Base-by-base conservation (phyloP, 2,797 vertebrate species). In the Clarias fuscus region DNA sequence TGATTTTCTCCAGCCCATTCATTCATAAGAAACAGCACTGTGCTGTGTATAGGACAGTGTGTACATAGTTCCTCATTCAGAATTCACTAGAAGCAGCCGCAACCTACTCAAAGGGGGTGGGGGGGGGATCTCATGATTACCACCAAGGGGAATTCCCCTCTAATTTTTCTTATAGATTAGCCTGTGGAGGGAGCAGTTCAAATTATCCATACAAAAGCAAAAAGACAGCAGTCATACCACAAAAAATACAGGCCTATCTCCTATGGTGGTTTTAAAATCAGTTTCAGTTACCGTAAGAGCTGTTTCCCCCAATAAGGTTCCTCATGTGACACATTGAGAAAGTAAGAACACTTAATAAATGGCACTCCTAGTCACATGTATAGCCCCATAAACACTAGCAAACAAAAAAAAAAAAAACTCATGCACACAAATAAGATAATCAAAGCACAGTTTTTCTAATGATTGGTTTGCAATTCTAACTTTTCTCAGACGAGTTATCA, bases 21-120 rank as follows among this genome's bases (percentile, higher is more conserved):
- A 95, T 94, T 94, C 75, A 77, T 73, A 95, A 94, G 93, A 94
- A 91, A 91, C 86, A 84, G 88, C 90, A 89, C 89, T 61, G 85
- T 84, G 70, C 90, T 89, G 87, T 89, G 87, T 91, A 88, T 88
- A 84, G 88, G 90, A 92, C 90, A 93, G 85, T 86, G 90, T 91
- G 90, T 89, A 90, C 85, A 88, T 89, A 88, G 82, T 90, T 89
- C 87, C 87, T 85, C 77, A 78, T 91, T 86, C 76, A 53, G 76
- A 30, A 27, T 43, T 87, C 15, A n/a, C 85, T 86, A 86, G 83
- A 83, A 86, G 40, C 82, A 90, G 83, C 86, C 70, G 2, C 83
- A 85, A 53, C 85, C 83, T 84, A 84, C 84, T 82, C 84, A 56
- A 56, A 75, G 76, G 87, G 89, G 91, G 90, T 86, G 88, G 91